Evolutionary conservation across 2,888 invertebrate genomes (phyloP).

Genomic region (Metalampra italica): DNA sequence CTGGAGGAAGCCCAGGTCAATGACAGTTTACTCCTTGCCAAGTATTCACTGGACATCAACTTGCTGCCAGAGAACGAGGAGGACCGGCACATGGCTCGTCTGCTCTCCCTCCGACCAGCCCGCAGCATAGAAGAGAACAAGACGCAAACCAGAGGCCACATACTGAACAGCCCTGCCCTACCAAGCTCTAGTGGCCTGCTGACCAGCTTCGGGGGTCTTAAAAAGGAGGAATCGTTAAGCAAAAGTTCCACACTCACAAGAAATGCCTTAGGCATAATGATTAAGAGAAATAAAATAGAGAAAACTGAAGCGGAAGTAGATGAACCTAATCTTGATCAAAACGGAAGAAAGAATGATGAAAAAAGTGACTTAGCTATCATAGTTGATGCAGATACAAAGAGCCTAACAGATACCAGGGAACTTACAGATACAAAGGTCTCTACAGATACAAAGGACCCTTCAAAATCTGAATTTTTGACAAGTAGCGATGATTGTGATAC

Average conservation of each 20-base stretch:
- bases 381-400: not conserved
- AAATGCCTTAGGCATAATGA: slow-evolving; percentile 57
- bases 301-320: not conserved
- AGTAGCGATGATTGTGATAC: not conserved
- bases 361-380: not conserved
- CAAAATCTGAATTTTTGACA: too few species aligned
- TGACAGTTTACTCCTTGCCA: slow-evolving; percentile 85
- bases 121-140: slow-evolving; percentile 80
- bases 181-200: slow-evolving; percentile 72
- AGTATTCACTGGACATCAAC: slow-evolving; percentile 86
- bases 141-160: slow-evolving; percentile 61
- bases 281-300: slow-evolving; percentile 42
- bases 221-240: slow-evolving; percentile 73
- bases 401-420: too few species aligned
- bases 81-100: slow-evolving; percentile 87
- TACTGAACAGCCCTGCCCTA: slow-evolving; percentile 76
- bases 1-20: slow-evolving; percentile 82
- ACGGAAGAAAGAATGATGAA: not conserved
- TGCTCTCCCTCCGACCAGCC: slow-evolving; percentile 83
- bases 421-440: not conserved
- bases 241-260: slow-evolving; percentile 48
- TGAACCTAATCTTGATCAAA: not conserved
- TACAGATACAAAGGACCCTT: too few species aligned
- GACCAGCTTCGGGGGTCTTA: slow-evolving; percentile 74
- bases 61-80: slow-evolving; percentile 89